Percentiles rank a stretch among this genome's conserved stretches.
Evolutionary conservation across 2,888 invertebrate species (phyloP).

Genomic region (Diadegma fenestrale): DNA sequence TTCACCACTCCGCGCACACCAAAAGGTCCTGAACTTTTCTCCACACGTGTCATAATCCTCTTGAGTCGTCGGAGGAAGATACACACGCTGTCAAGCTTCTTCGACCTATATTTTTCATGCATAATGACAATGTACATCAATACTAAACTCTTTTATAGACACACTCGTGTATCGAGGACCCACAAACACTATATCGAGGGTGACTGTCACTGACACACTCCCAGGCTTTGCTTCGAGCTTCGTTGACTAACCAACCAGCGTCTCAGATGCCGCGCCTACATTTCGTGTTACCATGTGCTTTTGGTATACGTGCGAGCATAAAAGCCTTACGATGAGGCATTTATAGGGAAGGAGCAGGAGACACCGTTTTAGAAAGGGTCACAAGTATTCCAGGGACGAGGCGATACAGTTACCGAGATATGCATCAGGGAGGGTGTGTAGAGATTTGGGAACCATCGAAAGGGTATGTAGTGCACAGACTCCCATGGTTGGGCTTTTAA

Average conservation of each 20-base stretch:
- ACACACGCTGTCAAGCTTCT: slow-evolving; percentile 32
- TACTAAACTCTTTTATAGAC: slow-evolving; percentile 4
- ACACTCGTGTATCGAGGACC: neutral
- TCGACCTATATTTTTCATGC: slow-evolving; percentile 4
- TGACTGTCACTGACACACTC: slow-evolving; percentile 3
- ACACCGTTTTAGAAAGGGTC: slow-evolving; percentile 41
- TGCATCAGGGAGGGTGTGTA: slow-evolving; percentile 35
- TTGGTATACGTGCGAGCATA: slow-evolving; percentile 14
- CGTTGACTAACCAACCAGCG: neutral
- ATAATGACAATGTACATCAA: slow-evolving; percentile 12
- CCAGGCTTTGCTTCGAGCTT: neutral
- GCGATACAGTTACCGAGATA: slow-evolving; percentile 52
- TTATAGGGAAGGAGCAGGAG: slow-evolving; percentile 35
- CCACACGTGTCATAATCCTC: slow-evolving; percentile 80
- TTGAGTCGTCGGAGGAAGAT: slow-evolving; percentile 71
- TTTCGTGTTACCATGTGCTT: neutral
- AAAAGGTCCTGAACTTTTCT: slow-evolving; percentile 83
- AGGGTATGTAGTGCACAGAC: slow-evolving; percentile 32
- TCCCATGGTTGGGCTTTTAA: slow-evolving; percentile 9
- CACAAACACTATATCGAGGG: neutral
- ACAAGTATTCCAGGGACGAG: slow-evolving; percentile 19
- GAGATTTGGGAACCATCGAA: slow-evolving; percentile 13
- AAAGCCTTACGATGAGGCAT: slow-evolving; percentile 56
- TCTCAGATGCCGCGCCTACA: neutral
- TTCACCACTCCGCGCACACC: slow-evolving; percentile 76